A percentile compares a stretch with the other conserved stretches of the same genome.
These are phyloP conservation scores for Echiichthys vipera DNA, from an alignment of 2,797 vertebrate species.

Conservation along the genomic window DNA sequence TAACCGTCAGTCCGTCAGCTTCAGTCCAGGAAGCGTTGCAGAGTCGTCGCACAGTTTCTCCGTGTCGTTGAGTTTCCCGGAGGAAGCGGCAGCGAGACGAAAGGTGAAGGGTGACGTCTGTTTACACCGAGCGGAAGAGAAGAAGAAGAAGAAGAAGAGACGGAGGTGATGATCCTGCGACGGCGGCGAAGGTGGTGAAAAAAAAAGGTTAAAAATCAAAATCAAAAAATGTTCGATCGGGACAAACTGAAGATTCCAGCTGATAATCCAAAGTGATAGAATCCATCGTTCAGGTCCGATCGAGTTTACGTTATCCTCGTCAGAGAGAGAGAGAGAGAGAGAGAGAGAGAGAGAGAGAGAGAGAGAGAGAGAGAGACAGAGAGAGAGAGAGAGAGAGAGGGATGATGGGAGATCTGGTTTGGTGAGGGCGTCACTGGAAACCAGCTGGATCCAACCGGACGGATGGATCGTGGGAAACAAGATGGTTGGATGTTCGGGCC, in stretches of 20 bases:
- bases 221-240: neutral
- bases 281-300: conserved; percentile 23
- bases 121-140: neutral
- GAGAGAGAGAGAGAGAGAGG: conserved; percentile 7
- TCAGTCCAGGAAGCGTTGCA: conserved; percentile 26
- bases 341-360: conserved; percentile 2
- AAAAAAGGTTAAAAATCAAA: neutral
- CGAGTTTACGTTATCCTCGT: neutral
- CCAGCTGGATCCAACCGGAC: conserved; percentile 10
- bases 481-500: conserved; percentile 11
- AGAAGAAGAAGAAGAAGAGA: neutral
- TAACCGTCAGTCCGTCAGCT: conserved; percentile 34
- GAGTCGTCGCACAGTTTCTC: neutral
- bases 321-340: neutral
- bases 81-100: conserved; percentile 1
- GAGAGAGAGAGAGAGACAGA: neutral
- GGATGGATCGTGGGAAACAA: conserved; percentile 47
- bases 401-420: conserved; percentile 19
- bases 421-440: conserved; percentile 18
- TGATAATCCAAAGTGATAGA: conserved; percentile 15
- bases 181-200: neutral
- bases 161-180: neutral
- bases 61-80: conserved; percentile 7
- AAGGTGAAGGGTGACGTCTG: neutral
- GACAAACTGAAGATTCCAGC: neutral